Evolutionary conservation across 2,888 invertebrate genomes (phyloP), one percentile per base, ranked within the genome.

Genomic region (Eupithecia vulgata): DNA sequence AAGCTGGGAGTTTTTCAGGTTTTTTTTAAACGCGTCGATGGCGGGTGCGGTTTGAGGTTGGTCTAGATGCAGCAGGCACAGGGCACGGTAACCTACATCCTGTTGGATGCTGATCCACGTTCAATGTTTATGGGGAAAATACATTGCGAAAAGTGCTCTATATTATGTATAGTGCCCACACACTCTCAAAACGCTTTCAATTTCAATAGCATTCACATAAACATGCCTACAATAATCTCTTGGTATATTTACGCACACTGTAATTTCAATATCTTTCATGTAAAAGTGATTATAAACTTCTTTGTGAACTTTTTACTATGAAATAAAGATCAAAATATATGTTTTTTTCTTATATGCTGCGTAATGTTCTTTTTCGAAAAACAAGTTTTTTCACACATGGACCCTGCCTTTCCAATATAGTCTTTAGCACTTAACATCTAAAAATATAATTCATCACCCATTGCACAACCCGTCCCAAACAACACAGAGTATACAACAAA

Each of bases 1-100:
- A 87, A 84, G 82, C 81, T 83, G 81, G 81, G 83, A 85, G 81
- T 82, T 86, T 45, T 84, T 84, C 78, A 82, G 82, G 78, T 80
- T 81, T 81, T 80, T 82, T 82, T 83, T 81, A 73, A 84, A 82
- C 77, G 78, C 78, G 82, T 81, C 81, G 76, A 81, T 82, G 83
- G 82, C 83, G 75, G 72, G 72, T 76, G 80, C 74, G 76, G 80
- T 76, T 42, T 65, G 12, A 42, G 40, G 21, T 37, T 64, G 37
- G 62, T 37, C 65, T 65, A 65, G 65, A 65, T 40, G 65, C 37
- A 40, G 65, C 40, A 5, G n/a, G n/a, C n/a, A n/a, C n/a, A n/a
- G 68, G 71, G 70, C 76, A 76, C 79, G 75, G 81, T 84, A 82
- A 76, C 83, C 81, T 82, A 84, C 78, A 83, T 84, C 70, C 30